A percentile compares a stretch with the other conserved stretches of the same genome.
Conservation (phyloP, 1,140 invertebrate genomes). For the Gryon sp. region DNA sequence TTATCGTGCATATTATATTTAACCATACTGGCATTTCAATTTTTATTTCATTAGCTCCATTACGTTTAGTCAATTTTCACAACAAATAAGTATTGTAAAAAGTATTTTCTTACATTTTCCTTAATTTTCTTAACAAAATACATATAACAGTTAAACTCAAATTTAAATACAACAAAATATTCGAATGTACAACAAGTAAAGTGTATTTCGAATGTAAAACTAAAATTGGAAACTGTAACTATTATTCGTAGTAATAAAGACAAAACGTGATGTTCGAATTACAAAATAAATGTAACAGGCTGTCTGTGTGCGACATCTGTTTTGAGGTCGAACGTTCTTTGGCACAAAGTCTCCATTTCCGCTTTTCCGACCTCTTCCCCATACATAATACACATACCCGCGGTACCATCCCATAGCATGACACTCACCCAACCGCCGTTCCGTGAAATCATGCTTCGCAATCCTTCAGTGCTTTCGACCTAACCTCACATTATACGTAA, state of each 20-base stretch:
- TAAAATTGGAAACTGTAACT: slow-evolving; percentile 1
- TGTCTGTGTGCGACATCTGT: slow-evolving; percentile 37
- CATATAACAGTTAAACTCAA: too few relatives aligned
- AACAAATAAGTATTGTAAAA: not conserved
- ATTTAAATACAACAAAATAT: too few relatives aligned
- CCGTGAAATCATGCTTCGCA: slow-evolving; percentile 74
- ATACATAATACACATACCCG: slow-evolving; percentile 68
- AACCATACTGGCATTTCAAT: slow-evolving; percentile 17
- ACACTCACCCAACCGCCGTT: slow-evolving; percentile 73
- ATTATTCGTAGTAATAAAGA: slow-evolving; percentile 1
- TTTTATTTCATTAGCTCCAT: slow-evolving; percentile 38
- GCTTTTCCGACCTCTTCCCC: slow-evolving; percentile 19
- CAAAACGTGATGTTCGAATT: slow-evolving; percentile 16
- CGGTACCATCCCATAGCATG: slow-evolving; percentile 67
- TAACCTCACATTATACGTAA: slow-evolving; percentile 6
- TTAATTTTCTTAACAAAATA: too few relatives aligned
- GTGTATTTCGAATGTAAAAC: not conserved
- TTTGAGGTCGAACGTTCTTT: slow-evolving; percentile 51
- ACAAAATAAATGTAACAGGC: slow-evolving; percentile 34
- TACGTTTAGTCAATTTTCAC: slow-evolving; percentile 6
- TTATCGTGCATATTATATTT: slow-evolving; percentile 30
- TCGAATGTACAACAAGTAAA: too few relatives aligned
- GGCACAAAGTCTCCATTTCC: slow-evolving; percentile 41
- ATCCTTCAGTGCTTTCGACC: slow-evolving; percentile 27
- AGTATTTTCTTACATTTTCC: too few relatives aligned